Evolutionary conservation across 2,888 invertebrate genomes (phyloP), one percentile per base, ranked within the genome.

Genomic region (Bellardia pandia): DNA sequence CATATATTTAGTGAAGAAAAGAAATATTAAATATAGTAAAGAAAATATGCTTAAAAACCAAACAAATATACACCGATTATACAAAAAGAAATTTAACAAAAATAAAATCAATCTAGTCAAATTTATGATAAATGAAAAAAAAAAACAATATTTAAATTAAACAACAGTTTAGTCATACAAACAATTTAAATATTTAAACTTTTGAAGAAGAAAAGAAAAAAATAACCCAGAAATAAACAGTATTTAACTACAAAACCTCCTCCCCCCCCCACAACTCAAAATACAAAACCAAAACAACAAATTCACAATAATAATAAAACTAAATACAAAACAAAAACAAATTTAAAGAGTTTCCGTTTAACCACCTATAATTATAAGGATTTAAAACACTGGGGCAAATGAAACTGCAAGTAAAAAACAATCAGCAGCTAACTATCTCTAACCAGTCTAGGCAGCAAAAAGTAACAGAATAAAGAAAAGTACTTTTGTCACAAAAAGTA

Each of bases 311-410:
- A 53, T 14, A 75, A 45, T 62, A 62, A 66, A 79, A 45, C 8
- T 45, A 45, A 45, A 45, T 45, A 45, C 11, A 45, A 58, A 37
- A 51, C 62, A 68, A 77, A 75, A 85, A 60, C 23, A 75, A 72
- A 86, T 85, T 88, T 62, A 62, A 85, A 75, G 89, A 88, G 89
- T 89, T 89, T 89, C 89, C 88, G 85, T 88, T 88, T 78, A 81
- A 83, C 89, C 89, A 89, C 89, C 89, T 88, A 85, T 58, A 56
- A 69, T 37, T 66, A 75, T 30, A 45, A 68, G 33, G 14, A 62
- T 42, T 74, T 58, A 40, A 85, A 72, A 77, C 40, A 42, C 78
- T 37, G 33, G 56, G 60, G 37, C 33, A 33, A 4, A 1, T 33
- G 33, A 5, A 33, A 33, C 33, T 4, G 5, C 37, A 37, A 37